A percentile compares a stretch with the other conserved stretches of the same genome.
Evolutionary conservation across 1,140 invertebrate genomes (phyloP).

Genomic region (Ptiloglossa arizonensis): DNA sequence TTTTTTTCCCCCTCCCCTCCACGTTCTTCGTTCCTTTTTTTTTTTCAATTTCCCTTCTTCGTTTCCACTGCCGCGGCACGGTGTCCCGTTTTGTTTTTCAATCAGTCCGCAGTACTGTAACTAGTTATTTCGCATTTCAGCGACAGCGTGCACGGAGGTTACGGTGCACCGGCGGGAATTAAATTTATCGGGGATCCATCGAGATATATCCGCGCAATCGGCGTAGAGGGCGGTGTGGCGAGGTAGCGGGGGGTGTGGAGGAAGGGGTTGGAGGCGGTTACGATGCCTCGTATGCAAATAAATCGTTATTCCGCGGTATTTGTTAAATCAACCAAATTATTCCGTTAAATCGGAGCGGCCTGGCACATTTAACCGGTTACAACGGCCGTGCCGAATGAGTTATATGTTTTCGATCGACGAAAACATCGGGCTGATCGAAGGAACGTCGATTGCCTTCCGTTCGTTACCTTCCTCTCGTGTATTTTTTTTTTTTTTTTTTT

Average conservation of each 20-base stretch:
- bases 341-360: conserved; percentile 59
- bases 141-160: conserved; percentile 6
- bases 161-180: conserved; percentile 29
- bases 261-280: too few species aligned
- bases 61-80: not conserved
- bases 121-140: conserved; percentile 35
- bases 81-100: conserved; percentile 35
- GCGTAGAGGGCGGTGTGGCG: not conserved
- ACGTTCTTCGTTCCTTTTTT: not conserved
- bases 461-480: not conserved
- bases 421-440: conserved; percentile 25
- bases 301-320: conserved; percentile 65
- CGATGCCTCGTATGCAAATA: conserved; percentile 58
- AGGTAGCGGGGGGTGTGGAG: not conserved
- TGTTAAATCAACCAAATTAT: conserved; percentile 70
- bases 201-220: conserved; percentile 40
- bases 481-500: not conserved
- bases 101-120: conserved; percentile 20
- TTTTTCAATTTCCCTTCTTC: not conserved
- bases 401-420: conserved; percentile 59
- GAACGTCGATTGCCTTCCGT: conserved; percentile 9
- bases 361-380: conserved; percentile 52
- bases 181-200: conserved; percentile 58
- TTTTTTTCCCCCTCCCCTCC: too few species aligned
- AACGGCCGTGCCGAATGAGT: conserved; percentile 41